Base-by-base conservation (phyloP, 2,113 vertebrate species). In the Myrmophylax atrothorax region DNA sequence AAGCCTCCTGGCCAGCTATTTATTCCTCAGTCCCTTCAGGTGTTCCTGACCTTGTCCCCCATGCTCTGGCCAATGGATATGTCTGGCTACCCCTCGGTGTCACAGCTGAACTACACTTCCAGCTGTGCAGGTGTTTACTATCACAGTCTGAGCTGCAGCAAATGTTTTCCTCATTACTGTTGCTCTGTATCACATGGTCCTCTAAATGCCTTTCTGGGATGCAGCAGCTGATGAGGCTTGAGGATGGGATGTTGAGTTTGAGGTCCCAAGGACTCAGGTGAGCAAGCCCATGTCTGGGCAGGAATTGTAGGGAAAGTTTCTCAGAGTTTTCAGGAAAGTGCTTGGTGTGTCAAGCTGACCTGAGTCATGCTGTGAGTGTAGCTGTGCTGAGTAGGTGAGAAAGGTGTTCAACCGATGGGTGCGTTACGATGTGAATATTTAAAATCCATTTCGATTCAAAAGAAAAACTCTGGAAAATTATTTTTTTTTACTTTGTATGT, bases 281-380 rank as follows among this genome's bases (percentile, higher is more conserved):
- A 88, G 24, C 10, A 56, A 73, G 24, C 12, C 23, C 7, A 37
- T 44, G 20, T 18, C 33, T 46, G 38, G 38, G 42, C 66, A 23
- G 25, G 15, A 80, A 20, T 47, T 68, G 56, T n/a, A 46, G 13
- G 50, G 15, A 20, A 52, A 35, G 10, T 72, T 78, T 77, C 35
- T 81, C 6, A 3, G 3, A 7, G 1, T 52, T 62, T 47, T 12
- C 29, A 56, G 79, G 33, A 63, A 33, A 0, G 1, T 13, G 6
- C 55, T 69, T 4, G 7, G 16, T n/a, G 24, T 63, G 50, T 5
- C 28, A 60, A 58, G 49, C 15, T 55, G 18, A 33, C 12, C 15
- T 40, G n/a, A 26, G 40, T 40, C 35, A 53, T 3, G 11, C 2
- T 5, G 9, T 56, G 68, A 8, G 14, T 1, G 0, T 1, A 38